Percentiles rank a stretch among this genome's conserved stretches.
These are phyloP conservation scores for Nyctalus aviator DNA, from an alignment of 2,797 vertebrate genomes.

Conservation along the genomic window DNA sequence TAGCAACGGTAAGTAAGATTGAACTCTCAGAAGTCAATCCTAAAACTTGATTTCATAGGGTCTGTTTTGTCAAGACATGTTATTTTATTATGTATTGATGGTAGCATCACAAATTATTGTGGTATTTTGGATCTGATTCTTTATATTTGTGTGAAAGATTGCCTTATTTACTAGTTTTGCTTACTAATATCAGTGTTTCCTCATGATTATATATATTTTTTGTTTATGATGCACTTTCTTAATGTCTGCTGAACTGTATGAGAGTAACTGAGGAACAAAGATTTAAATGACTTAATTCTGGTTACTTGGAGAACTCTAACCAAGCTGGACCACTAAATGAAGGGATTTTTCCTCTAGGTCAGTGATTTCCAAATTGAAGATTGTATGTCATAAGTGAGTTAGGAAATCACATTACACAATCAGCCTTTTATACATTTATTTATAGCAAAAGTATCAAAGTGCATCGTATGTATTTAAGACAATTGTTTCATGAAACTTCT, in stretches of 20 bases:
- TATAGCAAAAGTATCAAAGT: background rate
- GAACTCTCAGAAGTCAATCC: background rate
- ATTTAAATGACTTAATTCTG: background rate
- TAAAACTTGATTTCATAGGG: constrained; percentile 26
- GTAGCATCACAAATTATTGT: constrained; percentile 8
- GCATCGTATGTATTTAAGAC: background rate
- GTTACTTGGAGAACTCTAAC: background rate
- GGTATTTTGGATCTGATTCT: background rate
- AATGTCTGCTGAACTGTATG: background rate
- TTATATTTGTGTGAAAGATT: constrained; percentile 50
- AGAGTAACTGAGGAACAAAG: background rate
- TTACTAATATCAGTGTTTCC: background rate
- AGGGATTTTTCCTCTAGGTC: background rate
- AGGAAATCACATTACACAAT: background rate
- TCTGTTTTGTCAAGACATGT: background rate
- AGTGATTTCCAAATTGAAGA: constrained; percentile 38
- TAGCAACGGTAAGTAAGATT: constrained; percentile 47
- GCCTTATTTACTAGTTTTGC: constrained; percentile 50
- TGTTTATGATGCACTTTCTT: constrained; percentile 10
- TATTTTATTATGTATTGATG: background rate
- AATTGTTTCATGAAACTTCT: constrained; percentile 7
- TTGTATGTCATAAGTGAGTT: background rate
- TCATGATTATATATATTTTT: background rate
- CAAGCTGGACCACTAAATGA: background rate
- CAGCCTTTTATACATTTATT: background rate